Base-by-base conservation (phyloP, 2,113 vertebrate species). In the Lathamus discolor region DNA sequence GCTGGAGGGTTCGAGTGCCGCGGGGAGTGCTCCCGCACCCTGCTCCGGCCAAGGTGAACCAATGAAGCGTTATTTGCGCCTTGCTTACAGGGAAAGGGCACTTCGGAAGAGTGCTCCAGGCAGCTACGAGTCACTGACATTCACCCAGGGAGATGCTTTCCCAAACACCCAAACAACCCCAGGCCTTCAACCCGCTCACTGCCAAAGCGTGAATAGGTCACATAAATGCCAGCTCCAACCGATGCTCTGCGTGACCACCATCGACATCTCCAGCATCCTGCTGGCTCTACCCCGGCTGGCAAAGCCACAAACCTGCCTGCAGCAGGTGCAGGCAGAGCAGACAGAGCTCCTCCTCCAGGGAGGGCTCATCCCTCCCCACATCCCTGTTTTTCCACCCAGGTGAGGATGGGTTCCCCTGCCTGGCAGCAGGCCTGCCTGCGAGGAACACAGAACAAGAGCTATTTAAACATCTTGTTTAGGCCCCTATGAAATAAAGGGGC, bases 311-410 rank as follows among this genome's bases (percentile, higher is more conserved):
- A 39, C 15, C 25, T 8, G 9, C 25, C 5, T 7, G 8, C 13
- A n/a, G 17, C 0, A 0, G 63, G 41, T 10, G 25, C 55, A 37
- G 43, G 61, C 1, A 44, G 51, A 35, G 33, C 59, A 7, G 31
- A 35, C 15, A 57, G 20, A 59, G 15, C 57, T 55, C 35, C 3
- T 48, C 28, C 59, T 54, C 23, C 43, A 66, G 44, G 66, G 43
- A 64, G 49, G 13, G 39, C 13, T 59, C 70, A 7, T 25, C 37
- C 43, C 37, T 28, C n/a, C 57, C 44, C 22, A 3, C 15, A 41
- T 1, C 49, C 51, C 64, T 3, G 3, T 7, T 54, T 25, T 31
- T 17, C 59, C 49, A 49, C 68, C 68, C 55, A 17, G n/a, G 0
- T 39, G 54, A 78, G 46, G 49, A 51, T 15, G 14, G 49, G 28